Evolutionary conservation across 2,797 vertebrate species (phyloP).

Genomic region (Ibycter americanus): DNA sequence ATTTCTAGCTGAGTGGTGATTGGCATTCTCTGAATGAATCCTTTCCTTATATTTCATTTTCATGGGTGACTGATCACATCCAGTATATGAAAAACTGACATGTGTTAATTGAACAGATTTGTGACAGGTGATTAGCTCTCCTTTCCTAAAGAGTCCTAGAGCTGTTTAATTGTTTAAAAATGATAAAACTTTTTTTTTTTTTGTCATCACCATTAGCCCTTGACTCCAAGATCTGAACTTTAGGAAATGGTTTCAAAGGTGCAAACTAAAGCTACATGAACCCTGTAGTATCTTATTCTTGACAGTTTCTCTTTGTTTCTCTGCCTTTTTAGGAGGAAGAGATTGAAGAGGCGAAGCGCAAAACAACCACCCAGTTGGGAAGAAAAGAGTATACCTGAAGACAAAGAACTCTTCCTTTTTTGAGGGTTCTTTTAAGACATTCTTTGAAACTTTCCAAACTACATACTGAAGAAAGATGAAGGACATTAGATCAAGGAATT

Average conservation of each 20-base stretch:
- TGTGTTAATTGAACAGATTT: conserved; percentile 52
- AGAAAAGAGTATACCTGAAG: neutral
- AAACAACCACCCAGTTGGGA: neutral
- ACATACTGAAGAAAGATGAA: neutral
- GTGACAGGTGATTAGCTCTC: conserved; percentile 51
- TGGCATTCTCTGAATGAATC: conserved; percentile 64
- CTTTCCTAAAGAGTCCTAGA: neutral
- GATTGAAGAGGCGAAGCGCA: neutral
- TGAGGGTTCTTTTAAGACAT: neutral
- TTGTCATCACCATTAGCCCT: rapidly evolving
- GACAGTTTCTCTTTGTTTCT: neutral
- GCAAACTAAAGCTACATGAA: neutral
- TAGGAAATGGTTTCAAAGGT: neutral
- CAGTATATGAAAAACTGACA: conserved; percentile 46
- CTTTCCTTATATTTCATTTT: conserved; percentile 63
- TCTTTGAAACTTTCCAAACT: neutral
- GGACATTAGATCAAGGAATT: neutral
- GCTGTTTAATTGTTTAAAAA: conserved; percentile 7
- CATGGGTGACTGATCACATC: conserved; percentile 44
- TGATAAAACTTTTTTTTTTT: neutral
- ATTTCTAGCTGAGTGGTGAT: conserved; percentile 53
- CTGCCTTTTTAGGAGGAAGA: neutral
- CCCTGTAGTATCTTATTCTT: neutral
- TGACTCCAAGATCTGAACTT: neutral
- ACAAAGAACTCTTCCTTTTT: neutral